Percentiles rank a stretch among this genome's conserved stretches.
Evolutionary conservation across 2,113 vertebrate genomes (phyloP).

Genomic region (Lophura nycthemera): DNA sequence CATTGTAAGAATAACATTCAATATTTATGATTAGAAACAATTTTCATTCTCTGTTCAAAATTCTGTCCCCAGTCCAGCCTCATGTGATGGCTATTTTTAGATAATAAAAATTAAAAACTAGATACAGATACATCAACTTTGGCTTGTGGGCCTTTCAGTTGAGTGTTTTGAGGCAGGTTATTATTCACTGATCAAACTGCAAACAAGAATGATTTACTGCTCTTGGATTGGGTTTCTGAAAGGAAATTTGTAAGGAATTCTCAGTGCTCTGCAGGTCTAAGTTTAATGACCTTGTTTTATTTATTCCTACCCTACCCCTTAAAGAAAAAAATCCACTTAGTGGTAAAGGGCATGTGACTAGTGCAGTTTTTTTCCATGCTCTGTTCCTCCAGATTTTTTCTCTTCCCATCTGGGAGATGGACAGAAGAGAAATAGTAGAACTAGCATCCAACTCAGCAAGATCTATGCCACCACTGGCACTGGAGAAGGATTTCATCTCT

Average conservation of each 20-base stretch:
- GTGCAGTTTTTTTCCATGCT: neutral
- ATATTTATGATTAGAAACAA: neutral
- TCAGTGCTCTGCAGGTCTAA: neutral
- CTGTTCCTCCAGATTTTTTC: neutral
- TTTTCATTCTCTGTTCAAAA: neutral
- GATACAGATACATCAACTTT: neutral
- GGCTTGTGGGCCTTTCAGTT: neutral
- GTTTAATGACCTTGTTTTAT: neutral
- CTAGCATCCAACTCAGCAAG: neutral
- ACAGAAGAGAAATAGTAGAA: neutral
- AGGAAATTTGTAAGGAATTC: neutral
- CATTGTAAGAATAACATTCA: neutral
- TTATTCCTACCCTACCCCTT: neutral
- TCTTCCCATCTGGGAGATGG: neutral
- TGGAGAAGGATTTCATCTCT: neutral
- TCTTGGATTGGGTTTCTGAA: neutral
- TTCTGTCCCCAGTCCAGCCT: neutral
- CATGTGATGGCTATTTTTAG: neutral
- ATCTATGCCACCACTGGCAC: neutral
- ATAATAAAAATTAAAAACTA: neutral
- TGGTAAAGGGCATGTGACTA: neutral
- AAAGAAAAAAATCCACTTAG: neutral
- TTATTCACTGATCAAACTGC: neutral
- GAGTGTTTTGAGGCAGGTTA: neutral
- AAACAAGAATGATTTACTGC: neutral